Conservation (phyloP, 1,140 invertebrate genomes). For the Lysiphlebus fabarum region DNA sequence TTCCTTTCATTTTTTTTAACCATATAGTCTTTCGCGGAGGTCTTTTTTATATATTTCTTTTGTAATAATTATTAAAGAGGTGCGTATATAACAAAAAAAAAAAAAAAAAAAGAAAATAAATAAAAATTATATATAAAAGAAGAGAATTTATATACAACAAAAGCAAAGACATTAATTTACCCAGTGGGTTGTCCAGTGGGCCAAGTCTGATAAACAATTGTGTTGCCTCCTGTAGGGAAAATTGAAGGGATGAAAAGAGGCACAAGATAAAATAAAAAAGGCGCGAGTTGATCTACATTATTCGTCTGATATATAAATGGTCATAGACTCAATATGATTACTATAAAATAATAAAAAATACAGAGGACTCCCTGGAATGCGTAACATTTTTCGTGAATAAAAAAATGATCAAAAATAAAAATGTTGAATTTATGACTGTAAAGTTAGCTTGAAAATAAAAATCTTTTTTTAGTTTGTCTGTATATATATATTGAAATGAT, state of each 20-base stretch:
- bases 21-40: too few species aligned
- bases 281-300: slow-evolving; percentile 11
- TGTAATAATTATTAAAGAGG: too few species aligned
- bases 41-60: too few species aligned
- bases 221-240: slow-evolving; percentile 2
- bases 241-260: background rate
- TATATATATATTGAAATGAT: too few species aligned
- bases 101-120: background rate
- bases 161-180: slow-evolving; percentile 21
- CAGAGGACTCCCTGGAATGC: slow-evolving; percentile 19
- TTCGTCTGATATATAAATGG: too few species aligned
- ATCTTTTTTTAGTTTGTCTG: too few species aligned
- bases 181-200: slow-evolving; percentile 14
- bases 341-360: background rate
- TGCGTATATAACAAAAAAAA: too few species aligned
- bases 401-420: background rate
- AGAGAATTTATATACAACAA: slow-evolving; percentile 5
- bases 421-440: too few species aligned
- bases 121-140: background rate
- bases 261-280: too few species aligned
- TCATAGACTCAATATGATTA: too few species aligned
- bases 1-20: too few species aligned
- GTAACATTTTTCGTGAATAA: slow-evolving; percentile 16
- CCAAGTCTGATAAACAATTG: slow-evolving; percentile 23
- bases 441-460: too few species aligned